Percentiles rank a stretch among this genome's conserved stretches.
phyloP scores from a whole-genome alignment of 2,888 invertebrate genomes.

The Laothoe populi region DNA sequence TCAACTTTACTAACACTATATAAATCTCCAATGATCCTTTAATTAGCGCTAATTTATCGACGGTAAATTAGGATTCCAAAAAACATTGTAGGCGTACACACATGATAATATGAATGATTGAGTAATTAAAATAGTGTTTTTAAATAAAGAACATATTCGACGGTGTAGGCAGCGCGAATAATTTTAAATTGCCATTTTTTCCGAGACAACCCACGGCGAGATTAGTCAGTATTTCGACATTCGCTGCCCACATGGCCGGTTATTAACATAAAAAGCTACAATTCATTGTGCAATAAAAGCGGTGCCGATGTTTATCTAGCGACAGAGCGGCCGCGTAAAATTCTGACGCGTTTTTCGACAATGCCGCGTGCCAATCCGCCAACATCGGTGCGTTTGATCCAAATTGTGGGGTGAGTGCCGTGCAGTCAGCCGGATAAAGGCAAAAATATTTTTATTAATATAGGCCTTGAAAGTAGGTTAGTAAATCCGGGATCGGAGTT shows the following conservation, averaged over 20 bases:
- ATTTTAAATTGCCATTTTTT: constrained; percentile 84
- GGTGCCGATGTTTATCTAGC: constrained; percentile 80
- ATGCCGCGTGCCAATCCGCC: constrained; percentile 39
- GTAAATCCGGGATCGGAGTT: not conserved
- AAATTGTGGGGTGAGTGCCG: not conserved
- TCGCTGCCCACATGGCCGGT: constrained; percentile 69
- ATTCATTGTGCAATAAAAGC: constrained; percentile 81
- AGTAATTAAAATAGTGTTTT: constrained; percentile 75
- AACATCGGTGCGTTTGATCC: constrained; percentile 24
- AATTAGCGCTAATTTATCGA: constrained; percentile 24
- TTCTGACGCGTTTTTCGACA: constrained; percentile 49
- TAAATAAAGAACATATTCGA: constrained; percentile 69
- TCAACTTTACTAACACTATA: not conserved
- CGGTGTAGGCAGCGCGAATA: constrained; percentile 80
- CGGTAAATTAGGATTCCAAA: constrained; percentile 38
- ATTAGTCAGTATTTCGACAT: constrained; percentile 84
- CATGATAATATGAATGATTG: constrained; percentile 63
- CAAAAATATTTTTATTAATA: not conserved
- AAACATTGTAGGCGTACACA: constrained; percentile 58
- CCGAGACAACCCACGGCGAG: constrained; percentile 73
- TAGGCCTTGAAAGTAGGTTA: not conserved
- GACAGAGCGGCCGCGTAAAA: constrained; percentile 60
- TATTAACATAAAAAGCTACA: constrained; percentile 83
- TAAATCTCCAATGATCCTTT: not conserved
- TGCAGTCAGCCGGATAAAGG: not conserved